Conservation (phyloP, 2,888 invertebrate species). For the Zaprionus bogoriensis region DNA sequence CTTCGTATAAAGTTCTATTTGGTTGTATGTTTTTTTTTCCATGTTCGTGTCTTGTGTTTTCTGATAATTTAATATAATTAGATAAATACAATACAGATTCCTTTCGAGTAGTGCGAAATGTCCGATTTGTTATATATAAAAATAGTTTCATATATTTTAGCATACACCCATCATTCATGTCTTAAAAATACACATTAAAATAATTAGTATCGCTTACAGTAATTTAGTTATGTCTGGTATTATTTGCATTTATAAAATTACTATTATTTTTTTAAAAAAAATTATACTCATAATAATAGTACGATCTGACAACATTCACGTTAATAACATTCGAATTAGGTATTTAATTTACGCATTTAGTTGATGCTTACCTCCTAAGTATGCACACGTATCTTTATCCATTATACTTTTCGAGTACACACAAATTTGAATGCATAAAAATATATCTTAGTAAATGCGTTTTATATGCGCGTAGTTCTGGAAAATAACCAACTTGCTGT, state of each 20-base stretch:
- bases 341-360: constrained; percentile 24
- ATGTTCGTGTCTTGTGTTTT: constrained; percentile 30
- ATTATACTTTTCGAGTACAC: constrained; percentile 9
- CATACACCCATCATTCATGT: constrained; percentile 5
- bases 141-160: constrained; percentile 69
- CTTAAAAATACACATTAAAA: constrained; percentile 68
- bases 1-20: constrained; percentile 59
- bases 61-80: constrained; percentile 40
- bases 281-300: constrained; percentile 69
- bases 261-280: too few species aligned
- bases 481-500: constrained; percentile 43
- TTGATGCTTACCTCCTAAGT: constrained; percentile 39
- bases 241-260: constrained; percentile 31
- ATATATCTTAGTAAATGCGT: constrained; percentile 65
- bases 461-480: constrained; percentile 58
- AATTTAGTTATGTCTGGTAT: constrained; percentile 5
- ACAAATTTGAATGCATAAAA: constrained; percentile 56
- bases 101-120: constrained; percentile 16
- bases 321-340: constrained; percentile 63
- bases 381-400: constrained; percentile 6
- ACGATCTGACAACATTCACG: constrained; percentile 75
- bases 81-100: constrained; percentile 56
- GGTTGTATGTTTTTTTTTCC: constrained; percentile 52
- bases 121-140: constrained; percentile 53
- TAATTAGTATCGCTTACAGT: constrained; percentile 60